Conservation (phyloP, 2,797 vertebrate species). For the Emydoidea blandingii region DNA sequence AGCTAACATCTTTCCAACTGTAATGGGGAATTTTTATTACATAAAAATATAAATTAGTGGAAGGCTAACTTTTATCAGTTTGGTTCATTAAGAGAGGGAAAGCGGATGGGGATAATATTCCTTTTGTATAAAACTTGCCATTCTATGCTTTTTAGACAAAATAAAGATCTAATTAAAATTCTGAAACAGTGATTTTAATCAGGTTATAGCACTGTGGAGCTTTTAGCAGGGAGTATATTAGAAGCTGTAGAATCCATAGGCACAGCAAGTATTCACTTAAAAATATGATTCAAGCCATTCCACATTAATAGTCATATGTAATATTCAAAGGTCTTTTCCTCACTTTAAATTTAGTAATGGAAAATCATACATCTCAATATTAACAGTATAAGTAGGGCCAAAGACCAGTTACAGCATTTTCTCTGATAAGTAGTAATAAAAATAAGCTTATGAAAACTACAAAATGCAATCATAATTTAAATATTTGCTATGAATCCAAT, state of each 20-base stretch:
- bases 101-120: not conserved
- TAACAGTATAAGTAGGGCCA: not conserved
- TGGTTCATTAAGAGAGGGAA: not conserved
- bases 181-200: not conserved
- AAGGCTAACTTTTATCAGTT: not conserved
- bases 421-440: constrained; percentile 32
- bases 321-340: not conserved
- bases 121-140: not conserved
- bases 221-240: not conserved
- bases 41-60: not conserved
- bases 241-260: not conserved
- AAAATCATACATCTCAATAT: constrained; percentile 1
- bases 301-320: not conserved
- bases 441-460: not conserved
- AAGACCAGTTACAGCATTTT: not conserved
- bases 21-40: not conserved
- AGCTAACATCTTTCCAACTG: not conserved
- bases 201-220: not conserved
- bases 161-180: not conserved
- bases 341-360: constrained; percentile 11
- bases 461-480: not conserved
- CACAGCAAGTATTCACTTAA: not conserved
- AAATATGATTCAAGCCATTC: not conserved
- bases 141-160: not conserved
- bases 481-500: not conserved